Evolutionary conservation across 2,113 vertebrate species (phyloP).

Genomic region (Grantiella picta): DNA sequence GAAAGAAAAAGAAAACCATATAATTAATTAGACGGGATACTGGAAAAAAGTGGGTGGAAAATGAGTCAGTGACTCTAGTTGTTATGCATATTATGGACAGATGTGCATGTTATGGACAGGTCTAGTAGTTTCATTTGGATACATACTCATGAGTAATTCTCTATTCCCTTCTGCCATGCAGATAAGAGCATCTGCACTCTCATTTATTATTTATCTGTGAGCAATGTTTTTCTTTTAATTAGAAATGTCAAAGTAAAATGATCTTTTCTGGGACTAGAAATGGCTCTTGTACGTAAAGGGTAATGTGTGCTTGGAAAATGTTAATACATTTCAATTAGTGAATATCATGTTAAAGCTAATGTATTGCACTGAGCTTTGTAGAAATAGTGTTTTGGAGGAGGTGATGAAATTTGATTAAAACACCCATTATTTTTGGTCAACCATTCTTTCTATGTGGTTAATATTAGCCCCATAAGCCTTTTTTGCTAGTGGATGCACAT

Average conservation of each 20-base stretch:
- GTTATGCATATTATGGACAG: no score
- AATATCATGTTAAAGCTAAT: neutral
- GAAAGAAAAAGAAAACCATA: neutral
- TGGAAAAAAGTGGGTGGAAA: neutral
- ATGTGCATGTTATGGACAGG: neutral
- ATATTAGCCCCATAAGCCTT: neutral
- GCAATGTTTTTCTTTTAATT: constrained; percentile 71
- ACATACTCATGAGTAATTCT: neutral
- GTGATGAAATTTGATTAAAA: neutral
- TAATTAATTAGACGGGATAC: neutral
- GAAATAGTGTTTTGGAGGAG: constrained; percentile 12
- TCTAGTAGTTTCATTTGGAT: neutral
- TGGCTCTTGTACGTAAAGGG: constrained; percentile 23
- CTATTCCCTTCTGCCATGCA: constrained; percentile 9
- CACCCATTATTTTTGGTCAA: rapidly evolving
- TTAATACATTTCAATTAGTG: constrained; percentile 63
- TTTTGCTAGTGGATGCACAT: neutral
- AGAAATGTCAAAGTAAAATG: constrained; percentile 57
- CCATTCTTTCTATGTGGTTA: neutral
- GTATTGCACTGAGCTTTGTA: neutral
- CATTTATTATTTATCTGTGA: constrained; percentile 72
- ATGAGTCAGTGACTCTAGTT: neutral
- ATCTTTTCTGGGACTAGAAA: constrained; percentile 56
- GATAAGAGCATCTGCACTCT: constrained; percentile 60
- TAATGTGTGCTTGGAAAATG: constrained; percentile 35